Percentiles rank a stretch among this genome's conserved stretches.
These are phyloP conservation scores for Lipophrys pholis DNA, from an alignment of 2,113 vertebrate genomes.

Conservation along the genomic window DNA sequence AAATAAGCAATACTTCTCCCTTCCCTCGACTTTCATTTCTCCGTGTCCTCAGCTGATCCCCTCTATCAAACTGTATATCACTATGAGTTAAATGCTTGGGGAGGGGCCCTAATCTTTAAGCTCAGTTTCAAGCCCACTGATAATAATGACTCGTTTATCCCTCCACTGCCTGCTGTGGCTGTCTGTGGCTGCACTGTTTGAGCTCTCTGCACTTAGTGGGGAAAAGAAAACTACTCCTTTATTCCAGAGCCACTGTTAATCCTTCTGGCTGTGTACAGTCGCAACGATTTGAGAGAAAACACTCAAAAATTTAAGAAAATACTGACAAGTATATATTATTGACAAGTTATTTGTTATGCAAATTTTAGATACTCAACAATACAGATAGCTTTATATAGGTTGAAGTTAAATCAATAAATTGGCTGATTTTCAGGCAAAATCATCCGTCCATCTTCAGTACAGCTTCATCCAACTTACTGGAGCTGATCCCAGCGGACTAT, in stretches of 20 bases:
- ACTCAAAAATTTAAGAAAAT: slow-evolving; percentile 23
- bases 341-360: neutral
- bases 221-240: neutral
- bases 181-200: slow-evolving; percentile 3
- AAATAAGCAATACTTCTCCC: neutral
- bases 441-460: neutral
- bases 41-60: slow-evolving; percentile 51
- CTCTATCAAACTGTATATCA: slow-evolving; percentile 36
- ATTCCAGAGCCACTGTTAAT: neutral
- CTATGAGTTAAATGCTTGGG: slow-evolving; percentile 22
- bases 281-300: slow-evolving; percentile 4
- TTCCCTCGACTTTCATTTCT: neutral
- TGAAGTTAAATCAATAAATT: neutral
- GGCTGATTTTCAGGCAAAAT: neutral
- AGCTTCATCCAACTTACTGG: too few species aligned
- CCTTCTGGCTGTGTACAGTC: neutral
- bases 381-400: neutral
- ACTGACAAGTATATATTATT: too few species aligned
- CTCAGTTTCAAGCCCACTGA: slow-evolving; percentile 25
- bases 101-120: slow-evolving; percentile 21
- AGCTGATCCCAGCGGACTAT: too few species aligned
- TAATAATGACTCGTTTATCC: slow-evolving; percentile 34
- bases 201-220: slow-evolving; percentile 23
- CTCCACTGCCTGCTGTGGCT: slow-evolving; percentile 31
- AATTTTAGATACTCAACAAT: neutral